Evolutionary conservation across 2,113 vertebrate species (phyloP), one percentile per base, ranked within the genome.

Genomic region (Coturnix japonica): DNA sequence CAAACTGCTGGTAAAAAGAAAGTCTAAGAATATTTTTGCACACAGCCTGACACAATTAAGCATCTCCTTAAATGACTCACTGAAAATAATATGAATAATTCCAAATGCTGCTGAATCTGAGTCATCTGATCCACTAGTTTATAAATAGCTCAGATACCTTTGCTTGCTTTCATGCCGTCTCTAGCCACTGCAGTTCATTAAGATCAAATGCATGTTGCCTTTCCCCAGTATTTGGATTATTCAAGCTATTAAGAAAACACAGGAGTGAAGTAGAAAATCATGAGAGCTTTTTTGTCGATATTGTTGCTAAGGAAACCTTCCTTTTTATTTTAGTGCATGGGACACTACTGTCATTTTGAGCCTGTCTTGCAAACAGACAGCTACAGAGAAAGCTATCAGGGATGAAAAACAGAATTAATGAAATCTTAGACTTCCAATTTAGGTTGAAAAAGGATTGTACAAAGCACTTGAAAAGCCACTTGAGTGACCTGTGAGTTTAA

Each of bases 261-360:
- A 81, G 65, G 53, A 96, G 65, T 73, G 69, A 86, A 93, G 91
- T 64, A 91, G 71, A 96, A 97, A 95, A 97, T 96, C 85, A 89
- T 74, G 83, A 73, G 66, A 89, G 92, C 76, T 96, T 97, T 97
- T 96, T 88, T 97, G 92, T 94, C 15, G 2, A 91, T 95, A 87
- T 65, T 89, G 97, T 98, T 98, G 95, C 97, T 96, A 97, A 82
- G 97, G 96, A 96, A 97, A 97, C 96, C 84, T 95, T 96, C 86
- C 82, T 95, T 97, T 95, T 90, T 86, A 87, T 94, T 94, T 86
- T 90, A 47, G 81, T 87, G 61, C 94, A 87, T 85, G 85, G 95
- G 95, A 97, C 94, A 87, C 92, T 95, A 77, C 83, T 96, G 96
- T 90, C 95, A 81, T 73, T 91, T 74, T 73, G 79, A 96, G 91